Base-by-base conservation (phyloP, 1,140 invertebrate species). In the Eulimnadia texana region DNA sequence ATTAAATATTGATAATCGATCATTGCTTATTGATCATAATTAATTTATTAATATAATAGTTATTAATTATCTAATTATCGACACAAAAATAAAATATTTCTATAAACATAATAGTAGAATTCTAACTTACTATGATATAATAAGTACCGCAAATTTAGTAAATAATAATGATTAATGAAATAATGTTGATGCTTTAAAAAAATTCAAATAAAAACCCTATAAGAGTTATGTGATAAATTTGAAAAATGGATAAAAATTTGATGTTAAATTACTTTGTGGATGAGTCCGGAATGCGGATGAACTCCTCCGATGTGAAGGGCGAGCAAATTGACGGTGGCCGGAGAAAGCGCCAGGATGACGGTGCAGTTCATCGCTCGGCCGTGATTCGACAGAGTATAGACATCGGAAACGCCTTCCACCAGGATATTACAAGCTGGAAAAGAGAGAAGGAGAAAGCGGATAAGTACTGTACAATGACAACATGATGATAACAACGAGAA, bases 341-440 rank as follows among this genome's bases (percentile, higher is more conserved):
- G 87, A 67, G 84, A 88, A 1, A 91, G 75, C 0, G 87, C 81
- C 16, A 42, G 16, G 0, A 85, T 82, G 10, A 91, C 68, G 23
- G 84, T 86, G 70, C 90, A 93, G 73, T 93, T 93, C 23, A 81
- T 77, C 6, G 78, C 76, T 54, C 80, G 80, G 0, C 87, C 88
- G 67, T 85, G 86, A 72, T 92, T 93, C 29, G 83, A 78, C 49
- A 93, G 71, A 3, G 87, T 90, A 68, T 85, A 88, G 19, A 86
- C 78, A 1, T 85, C 85, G 27, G 81, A 78, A 1, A 78, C 74
- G 3, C 80, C 80, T 67, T 86, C 81, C 3, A 88, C 77, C 62
- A 93, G 74, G 10, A 89, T 77, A 68, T 93, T 92, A 72, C 90
- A 93, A 1, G 90, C 90, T 78, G 33, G 6, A 9, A 9, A 42